phyloP scores from a whole-genome alignment of 2,888 invertebrate species.

The Lapara coniferarum region DNA sequence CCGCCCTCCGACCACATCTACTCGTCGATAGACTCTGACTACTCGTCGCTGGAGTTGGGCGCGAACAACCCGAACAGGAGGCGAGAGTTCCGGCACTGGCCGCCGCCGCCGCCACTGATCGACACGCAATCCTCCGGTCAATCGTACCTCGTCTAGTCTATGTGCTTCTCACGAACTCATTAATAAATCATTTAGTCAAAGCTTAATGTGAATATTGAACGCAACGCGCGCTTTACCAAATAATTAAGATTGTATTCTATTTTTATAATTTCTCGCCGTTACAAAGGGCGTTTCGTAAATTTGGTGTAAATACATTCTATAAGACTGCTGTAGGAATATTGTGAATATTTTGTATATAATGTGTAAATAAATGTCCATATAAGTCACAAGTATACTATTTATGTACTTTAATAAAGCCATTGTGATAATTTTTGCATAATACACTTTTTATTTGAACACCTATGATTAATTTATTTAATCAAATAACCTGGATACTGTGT shows the following conservation, averaged over 20 bases:
- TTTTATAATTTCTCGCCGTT: slow-evolving; percentile 80
- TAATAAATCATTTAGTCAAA: slow-evolving; percentile 68
- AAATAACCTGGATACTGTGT: slow-evolving; percentile 7
- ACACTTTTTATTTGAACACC: slow-evolving; percentile 54
- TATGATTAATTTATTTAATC: slow-evolving; percentile 16
- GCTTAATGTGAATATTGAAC: slow-evolving; percentile 76
- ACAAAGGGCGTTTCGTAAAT: slow-evolving; percentile 72
- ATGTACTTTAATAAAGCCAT: slow-evolving; percentile 84
- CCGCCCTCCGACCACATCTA: slow-evolving; percentile 95
- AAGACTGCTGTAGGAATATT: slow-evolving; percentile 82
- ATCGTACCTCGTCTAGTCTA: slow-evolving; percentile 80
- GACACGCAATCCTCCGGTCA: slow-evolving; percentile 76
- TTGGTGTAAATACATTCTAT: slow-evolving; percentile 82
- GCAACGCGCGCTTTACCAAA: slow-evolving; percentile 81
- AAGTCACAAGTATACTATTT: slow-evolving; percentile 84
- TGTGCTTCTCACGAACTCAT: slow-evolving; percentile 58
- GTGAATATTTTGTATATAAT: slow-evolving; percentile 81
- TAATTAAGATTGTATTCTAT: slow-evolving; percentile 79
- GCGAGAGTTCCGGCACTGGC: slow-evolving; percentile 77
- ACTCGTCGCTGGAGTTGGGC: slow-evolving; percentile 90
- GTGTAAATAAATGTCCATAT: slow-evolving; percentile 81
- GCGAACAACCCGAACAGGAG: slow-evolving; percentile 72
- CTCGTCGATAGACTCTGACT: slow-evolving; percentile 95
- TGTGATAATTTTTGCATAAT: slow-evolving; percentile 82
- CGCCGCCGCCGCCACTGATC: slow-evolving; percentile 73